Evolutionary conservation across 1,140 invertebrate species (phyloP).

Genomic region (Drosophila seguyi): DNA sequence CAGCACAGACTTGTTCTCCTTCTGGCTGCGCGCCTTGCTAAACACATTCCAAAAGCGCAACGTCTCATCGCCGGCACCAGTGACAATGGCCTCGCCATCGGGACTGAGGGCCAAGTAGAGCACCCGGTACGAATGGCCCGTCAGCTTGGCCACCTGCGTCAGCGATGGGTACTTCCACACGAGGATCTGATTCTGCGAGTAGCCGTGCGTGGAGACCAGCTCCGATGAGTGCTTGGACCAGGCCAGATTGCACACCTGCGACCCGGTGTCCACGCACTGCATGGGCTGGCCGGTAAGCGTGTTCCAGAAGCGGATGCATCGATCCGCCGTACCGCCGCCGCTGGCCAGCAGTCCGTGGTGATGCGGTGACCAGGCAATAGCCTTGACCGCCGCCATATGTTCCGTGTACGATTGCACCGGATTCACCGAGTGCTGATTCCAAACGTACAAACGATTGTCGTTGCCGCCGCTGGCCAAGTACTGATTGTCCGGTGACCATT

Average conservation of each 20-base stretch:
- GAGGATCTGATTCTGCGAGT: slow-evolving; percentile 99
- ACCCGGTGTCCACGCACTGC: slow-evolving; percentile 99
- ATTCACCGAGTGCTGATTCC: slow-evolving; percentile 95
- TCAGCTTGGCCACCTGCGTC: slow-evolving; percentile 97
- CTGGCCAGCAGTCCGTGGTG: slow-evolving; percentile 99
- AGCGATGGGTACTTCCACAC: slow-evolving; percentile 99
- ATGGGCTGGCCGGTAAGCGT: slow-evolving; percentile 99
- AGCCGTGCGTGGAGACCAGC: slow-evolving; percentile 99
- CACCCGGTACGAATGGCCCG: slow-evolving; percentile 98
- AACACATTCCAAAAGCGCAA: slow-evolving; percentile 99
- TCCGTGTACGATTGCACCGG: slow-evolving; percentile 99
- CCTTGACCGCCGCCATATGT: slow-evolving; percentile 99
- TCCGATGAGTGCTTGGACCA: slow-evolving; percentile 99
- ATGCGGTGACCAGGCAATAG: slow-evolving; percentile 99
- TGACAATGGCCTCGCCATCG: slow-evolving; percentile 99
- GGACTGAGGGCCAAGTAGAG: slow-evolving; percentile 99
- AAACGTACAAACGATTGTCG: slow-evolving; percentile 99
- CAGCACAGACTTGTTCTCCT: slow-evolving; percentile 98
- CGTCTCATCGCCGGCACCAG: slow-evolving; percentile 99
- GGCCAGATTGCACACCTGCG: slow-evolving; percentile 98
- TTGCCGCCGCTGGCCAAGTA: slow-evolving; percentile 99
- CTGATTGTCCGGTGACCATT: slow-evolving; percentile 99
- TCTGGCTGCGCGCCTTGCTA: slow-evolving; percentile 97
- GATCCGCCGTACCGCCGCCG: slow-evolving; percentile 99
- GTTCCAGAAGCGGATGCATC: slow-evolving; percentile 99